Conservation (phyloP, 2,888 invertebrate genomes). For the Drosophila cyrtoloma region DNA sequence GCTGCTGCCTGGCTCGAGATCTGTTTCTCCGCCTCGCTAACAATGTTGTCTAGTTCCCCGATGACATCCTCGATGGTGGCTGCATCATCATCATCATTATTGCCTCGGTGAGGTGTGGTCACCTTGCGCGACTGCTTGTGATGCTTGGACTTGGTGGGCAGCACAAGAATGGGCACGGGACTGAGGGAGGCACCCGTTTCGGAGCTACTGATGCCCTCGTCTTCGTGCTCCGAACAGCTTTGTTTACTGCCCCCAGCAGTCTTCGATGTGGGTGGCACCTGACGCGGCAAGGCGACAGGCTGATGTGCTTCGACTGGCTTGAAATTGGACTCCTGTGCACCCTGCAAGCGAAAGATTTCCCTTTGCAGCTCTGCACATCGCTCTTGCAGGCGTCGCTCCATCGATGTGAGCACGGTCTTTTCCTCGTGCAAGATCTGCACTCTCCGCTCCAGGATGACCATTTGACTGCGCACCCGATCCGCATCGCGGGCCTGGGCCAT, state of each 20-base stretch:
- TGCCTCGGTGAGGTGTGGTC: background rate
- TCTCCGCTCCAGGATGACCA: constrained; percentile 89
- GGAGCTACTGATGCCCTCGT: constrained; percentile 95
- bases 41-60: constrained; percentile 93
- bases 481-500: constrained; percentile 90
- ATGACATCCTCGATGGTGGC: constrained; percentile 95
- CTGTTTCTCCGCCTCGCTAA: constrained; percentile 93
- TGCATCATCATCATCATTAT: constrained; percentile 86
- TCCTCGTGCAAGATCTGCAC: constrained; percentile 92
- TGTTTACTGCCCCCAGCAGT: constrained; percentile 72
- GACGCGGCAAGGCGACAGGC: constrained; percentile 83
- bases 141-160: constrained; percentile 74
- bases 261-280: constrained; percentile 78
- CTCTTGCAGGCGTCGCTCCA: constrained; percentile 91
- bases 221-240: constrained; percentile 92
- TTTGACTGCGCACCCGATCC: constrained; percentile 89
- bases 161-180: constrained; percentile 87
- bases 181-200: constrained; percentile 90
- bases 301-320: constrained; percentile 83
- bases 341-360: constrained; percentile 87
- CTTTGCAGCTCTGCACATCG: constrained; percentile 91
- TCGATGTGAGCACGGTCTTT: constrained; percentile 90
- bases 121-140: constrained; percentile 72
- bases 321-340: constrained; percentile 84
- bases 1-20: constrained; percentile 64